Evolutionary conservation across 2,113 vertebrate species (phyloP).

Genomic region (Arenaria interpres): DNA sequence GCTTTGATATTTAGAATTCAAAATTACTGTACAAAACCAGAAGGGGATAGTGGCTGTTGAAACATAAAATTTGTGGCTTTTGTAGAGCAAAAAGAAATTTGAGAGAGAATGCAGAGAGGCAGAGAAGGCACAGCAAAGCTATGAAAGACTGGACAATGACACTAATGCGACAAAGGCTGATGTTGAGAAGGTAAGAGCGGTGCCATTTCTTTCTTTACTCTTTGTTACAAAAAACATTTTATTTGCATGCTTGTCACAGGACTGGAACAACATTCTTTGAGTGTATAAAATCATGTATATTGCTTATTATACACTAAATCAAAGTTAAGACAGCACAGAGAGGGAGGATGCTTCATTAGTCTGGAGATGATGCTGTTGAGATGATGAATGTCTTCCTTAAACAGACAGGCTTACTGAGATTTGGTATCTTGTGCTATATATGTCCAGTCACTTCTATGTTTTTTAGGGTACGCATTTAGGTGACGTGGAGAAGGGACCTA

Average conservation of each 20-base stretch:
- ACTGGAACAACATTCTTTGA: background rate
- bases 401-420: background rate
- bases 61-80: conserved; percentile 38
- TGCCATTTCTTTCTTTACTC: background rate
- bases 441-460: background rate
- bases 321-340: background rate
- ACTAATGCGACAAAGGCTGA: conserved; percentile 97
- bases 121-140: conserved; percentile 92
- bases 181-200: conserved; percentile 91
- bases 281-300: background rate
- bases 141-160: conserved; percentile 93
- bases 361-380: background rate
- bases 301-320: background rate
- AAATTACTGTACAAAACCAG: background rate
- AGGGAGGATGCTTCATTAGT: background rate
- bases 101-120: conserved; percentile 96
- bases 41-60: background rate
- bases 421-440: background rate
- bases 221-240: background rate
- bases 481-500: background rate
- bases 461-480: background rate
- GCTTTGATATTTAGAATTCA: background rate
- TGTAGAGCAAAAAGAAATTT: conserved; percentile 98
- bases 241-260: background rate
- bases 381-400: background rate